These are phyloP conservation scores for Blera fallax DNA, from an alignment of 2,888 invertebrate species.

Conservation along the genomic window DNA sequence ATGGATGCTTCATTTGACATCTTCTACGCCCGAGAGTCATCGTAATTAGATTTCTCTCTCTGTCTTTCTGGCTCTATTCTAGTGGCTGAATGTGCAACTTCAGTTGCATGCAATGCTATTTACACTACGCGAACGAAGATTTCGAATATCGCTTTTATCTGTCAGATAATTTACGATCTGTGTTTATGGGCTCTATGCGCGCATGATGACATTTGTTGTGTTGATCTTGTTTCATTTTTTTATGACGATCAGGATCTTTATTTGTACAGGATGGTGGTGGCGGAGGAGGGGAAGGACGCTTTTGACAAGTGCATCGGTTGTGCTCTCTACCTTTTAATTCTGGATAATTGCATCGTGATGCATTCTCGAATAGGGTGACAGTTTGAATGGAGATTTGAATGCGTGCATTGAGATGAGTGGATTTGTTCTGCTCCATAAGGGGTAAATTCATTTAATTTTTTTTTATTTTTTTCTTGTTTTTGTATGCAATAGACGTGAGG, in stretches of 20 bases:
- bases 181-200: constrained; percentile 66
- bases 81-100: constrained; percentile 44
- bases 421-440: constrained; percentile 65
- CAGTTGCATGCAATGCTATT: constrained; percentile 2
- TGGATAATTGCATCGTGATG: constrained; percentile 68
- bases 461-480: background rate
- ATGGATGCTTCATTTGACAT: constrained; percentile 69
- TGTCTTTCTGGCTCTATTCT: too few relatives aligned
- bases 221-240: constrained; percentile 44
- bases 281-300: background rate
- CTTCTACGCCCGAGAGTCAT: constrained; percentile 54
- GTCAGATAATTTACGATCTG: constrained; percentile 71
- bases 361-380: constrained; percentile 58
- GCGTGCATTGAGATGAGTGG: constrained; percentile 16
- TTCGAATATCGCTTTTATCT: constrained; percentile 71
- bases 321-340: constrained; percentile 63
- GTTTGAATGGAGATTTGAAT: constrained; percentile 56
- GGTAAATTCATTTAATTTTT: constrained; percentile 35
- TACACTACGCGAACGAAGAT: constrained; percentile 18
- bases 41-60: constrained; percentile 62
- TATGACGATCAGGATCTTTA: constrained; percentile 32
- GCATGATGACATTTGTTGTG: constrained; percentile 69
- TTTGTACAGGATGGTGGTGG: background rate
- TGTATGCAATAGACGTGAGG: constrained; percentile 35
- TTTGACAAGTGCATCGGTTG: constrained; percentile 60